Evolutionary conservation across 1,140 invertebrate genomes (phyloP).

Genomic region (Drosophila tristis): DNA sequence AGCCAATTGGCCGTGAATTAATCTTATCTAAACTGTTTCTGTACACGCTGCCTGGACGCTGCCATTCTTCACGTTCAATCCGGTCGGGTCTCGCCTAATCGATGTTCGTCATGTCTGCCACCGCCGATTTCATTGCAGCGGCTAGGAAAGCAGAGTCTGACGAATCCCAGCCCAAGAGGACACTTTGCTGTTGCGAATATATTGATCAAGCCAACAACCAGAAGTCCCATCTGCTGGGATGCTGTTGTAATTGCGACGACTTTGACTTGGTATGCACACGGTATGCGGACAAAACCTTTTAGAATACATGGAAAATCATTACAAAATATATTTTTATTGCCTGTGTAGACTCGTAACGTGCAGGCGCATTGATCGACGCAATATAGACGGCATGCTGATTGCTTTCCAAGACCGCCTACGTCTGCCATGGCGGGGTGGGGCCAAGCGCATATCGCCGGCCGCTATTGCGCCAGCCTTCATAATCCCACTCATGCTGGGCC

Average conservation of each 20-base stretch:
- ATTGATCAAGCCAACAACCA: slow-evolving; percentile 84
- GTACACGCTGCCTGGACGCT: slow-evolving; percentile 53
- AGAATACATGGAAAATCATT: background rate
- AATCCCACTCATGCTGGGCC: slow-evolving; percentile 79
- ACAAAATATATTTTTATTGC: background rate
- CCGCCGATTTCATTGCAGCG: slow-evolving; percentile 37
- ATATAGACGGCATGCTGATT: slow-evolving; percentile 73
- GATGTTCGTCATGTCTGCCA: slow-evolving; percentile 33
- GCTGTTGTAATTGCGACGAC: slow-evolving; percentile 86
- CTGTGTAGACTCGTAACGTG: slow-evolving; percentile 59
- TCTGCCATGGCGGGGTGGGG: slow-evolving; percentile 86
- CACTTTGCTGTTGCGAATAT: slow-evolving; percentile 87
- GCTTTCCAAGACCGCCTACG: slow-evolving; percentile 86
- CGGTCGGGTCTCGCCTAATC: slow-evolving; percentile 21
- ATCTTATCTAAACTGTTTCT: slow-evolving; percentile 51
- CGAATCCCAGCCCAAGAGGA: slow-evolving; percentile 3
- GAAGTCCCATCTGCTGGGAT: slow-evolving; percentile 85
- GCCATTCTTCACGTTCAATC: background rate
- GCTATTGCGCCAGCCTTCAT: slow-evolving; percentile 82
- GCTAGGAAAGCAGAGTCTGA: slow-evolving; percentile 49
- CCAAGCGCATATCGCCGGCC: slow-evolving; percentile 84
- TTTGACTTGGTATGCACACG: slow-evolving; percentile 84
- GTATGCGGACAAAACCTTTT: slow-evolving; percentile 15
- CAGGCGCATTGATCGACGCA: slow-evolving; percentile 54
- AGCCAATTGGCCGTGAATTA: slow-evolving; percentile 7